Evolutionary conservation across 2,797 vertebrate genomes (phyloP).

Genomic region (Danio albolineatus): DNA sequence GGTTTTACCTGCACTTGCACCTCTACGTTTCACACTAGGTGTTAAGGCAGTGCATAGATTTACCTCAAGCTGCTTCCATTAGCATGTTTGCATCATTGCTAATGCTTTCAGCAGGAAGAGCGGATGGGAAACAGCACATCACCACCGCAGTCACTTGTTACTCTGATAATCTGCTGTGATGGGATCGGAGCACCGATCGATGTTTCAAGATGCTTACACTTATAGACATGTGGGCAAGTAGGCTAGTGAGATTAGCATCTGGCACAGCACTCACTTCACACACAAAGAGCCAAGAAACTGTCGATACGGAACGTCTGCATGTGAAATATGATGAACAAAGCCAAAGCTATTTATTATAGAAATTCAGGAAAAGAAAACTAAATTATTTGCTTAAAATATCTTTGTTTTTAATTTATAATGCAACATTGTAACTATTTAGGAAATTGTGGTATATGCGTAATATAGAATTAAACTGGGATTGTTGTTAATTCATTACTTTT

Average conservation of each 20-base stretch:
- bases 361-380: neutral
- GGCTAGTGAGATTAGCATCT: conserved; percentile 34
- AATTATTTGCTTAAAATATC: neutral
- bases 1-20: neutral
- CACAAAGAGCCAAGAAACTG: conserved; percentile 2
- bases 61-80: conserved; percentile 12
- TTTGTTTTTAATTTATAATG: neutral
- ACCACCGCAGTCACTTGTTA: conserved; percentile 38
- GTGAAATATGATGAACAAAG: conserved; percentile 1
- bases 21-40: neutral
- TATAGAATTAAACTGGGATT: too few relatives aligned
- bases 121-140: conserved; percentile 1
- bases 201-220: conserved; percentile 42
- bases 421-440: too few relatives aligned
- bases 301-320: neutral
- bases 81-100: conserved; percentile 30
- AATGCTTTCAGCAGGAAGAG: conserved; percentile 30
- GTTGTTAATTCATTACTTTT: too few relatives aligned
- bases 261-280: conserved; percentile 18
- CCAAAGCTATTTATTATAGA: neutral
- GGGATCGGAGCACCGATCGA: conserved; percentile 33
- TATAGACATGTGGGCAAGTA: conserved; percentile 32
- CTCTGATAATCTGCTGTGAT: conserved; percentile 43
- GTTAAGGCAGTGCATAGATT: neutral
- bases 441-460: too few relatives aligned